Evolutionary conservation across 2,888 invertebrate genomes (phyloP), one percentile per base, ranked within the genome.

Genomic region (Hedya salicella): DNA sequence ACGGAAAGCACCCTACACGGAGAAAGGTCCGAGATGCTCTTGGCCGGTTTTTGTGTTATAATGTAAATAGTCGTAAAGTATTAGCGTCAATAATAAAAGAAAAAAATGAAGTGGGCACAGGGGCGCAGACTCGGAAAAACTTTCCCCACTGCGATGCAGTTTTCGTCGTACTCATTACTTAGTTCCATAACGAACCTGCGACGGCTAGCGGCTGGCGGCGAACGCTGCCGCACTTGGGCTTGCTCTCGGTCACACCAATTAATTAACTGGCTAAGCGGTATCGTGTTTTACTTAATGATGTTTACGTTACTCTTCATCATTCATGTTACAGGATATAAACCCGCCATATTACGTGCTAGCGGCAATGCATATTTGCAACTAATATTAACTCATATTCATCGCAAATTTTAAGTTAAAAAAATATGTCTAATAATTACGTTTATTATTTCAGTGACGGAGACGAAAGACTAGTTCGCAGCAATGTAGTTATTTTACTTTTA

Each of bases 251-350:
- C 84, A 83, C 82, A 79, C 80, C 86, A 91, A 92, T 91, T 91
- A 91, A 91, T 91, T 91, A 91, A 87, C 88, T 81, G 83, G 85
- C 90, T 91, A 91, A 91, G 91, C 89, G 88, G 80, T 88, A 89
- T 88, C 87, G 85, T 88, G 91, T 90, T 91, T 87, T 88, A 91
- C 88, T 90, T 88, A 87, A 77, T 89, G 85, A 87, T 91, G 89
- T 91, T 91, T 89, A 88, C 91, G 82, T 82, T 86, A 83, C 91
- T 87, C 91, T 92, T 88, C 82, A 85, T 78, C 83, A 84, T 88
- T 88, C 88, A 89, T 91, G 90, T 91, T 86, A 80, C 81, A 36
- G n/a, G 11, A 14, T 16, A 32, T 11, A n/a, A 42, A 39, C 39
- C 19, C 39, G 19, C 16, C 2, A 25, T 42, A 44, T 30, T 3